Evolutionary conservation across 2,113 vertebrate genomes (phyloP).

Genomic region (Scatophagus argus): DNA sequence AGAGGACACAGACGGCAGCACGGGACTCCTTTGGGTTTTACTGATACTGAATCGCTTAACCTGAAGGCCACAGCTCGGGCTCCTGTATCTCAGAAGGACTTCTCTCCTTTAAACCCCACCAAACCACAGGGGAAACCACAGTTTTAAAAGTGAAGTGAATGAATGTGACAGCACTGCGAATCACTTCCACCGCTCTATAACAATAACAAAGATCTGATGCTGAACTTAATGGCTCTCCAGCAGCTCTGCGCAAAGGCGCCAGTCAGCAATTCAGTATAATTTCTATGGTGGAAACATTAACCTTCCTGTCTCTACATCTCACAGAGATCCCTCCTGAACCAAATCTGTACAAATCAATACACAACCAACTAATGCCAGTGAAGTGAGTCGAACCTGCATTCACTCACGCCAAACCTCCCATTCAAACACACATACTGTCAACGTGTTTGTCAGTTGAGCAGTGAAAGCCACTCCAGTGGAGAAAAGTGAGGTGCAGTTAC

Average conservation of each 20-base stretch:
- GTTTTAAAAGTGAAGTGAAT: neutral
- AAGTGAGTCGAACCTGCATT: neutral
- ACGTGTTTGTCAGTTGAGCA: neutral
- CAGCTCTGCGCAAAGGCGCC: neutral
- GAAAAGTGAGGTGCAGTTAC: constrained; percentile 73
- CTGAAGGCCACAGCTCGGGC: neutral
- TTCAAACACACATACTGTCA: constrained; percentile 15
- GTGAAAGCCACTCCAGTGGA: neutral
- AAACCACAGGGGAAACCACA: neutral
- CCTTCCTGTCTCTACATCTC: constrained; percentile 23
- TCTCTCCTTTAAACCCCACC: neutral
- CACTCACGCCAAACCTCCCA: constrained; percentile 40
- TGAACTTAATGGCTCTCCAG: neutral
- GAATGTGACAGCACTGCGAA: neutral
- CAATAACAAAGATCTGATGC: neutral
- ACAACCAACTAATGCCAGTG: constrained; percentile 54
- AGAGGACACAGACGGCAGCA: neutral
- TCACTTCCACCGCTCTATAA: neutral
- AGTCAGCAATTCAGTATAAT: neutral
- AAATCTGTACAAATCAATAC: constrained; percentile 46
- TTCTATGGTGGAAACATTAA: neutral
- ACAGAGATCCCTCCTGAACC: neutral
- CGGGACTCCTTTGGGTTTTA: neutral
- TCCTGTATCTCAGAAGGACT: neutral
- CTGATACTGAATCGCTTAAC: neutral